phyloP scores from a whole-genome alignment of 2,888 invertebrate genomes.

The Cylloceria caligata region DNA sequence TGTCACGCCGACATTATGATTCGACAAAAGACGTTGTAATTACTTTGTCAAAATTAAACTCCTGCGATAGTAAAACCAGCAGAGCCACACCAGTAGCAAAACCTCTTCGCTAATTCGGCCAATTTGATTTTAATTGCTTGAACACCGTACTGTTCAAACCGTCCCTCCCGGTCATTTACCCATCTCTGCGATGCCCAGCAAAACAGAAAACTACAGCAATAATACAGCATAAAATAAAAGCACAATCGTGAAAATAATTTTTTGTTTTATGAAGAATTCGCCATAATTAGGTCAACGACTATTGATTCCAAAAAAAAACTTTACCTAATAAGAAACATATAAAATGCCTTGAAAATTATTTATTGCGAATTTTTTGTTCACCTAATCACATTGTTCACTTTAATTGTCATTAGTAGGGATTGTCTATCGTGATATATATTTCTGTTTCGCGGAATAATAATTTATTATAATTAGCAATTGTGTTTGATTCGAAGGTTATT shows the following conservation, averaged over 20 bases:
- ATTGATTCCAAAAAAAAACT: neutral
- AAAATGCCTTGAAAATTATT: neutral
- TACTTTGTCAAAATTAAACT: slow-evolving; percentile 78
- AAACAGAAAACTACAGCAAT: neutral
- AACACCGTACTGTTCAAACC: slow-evolving; percentile 31
- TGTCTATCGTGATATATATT: neutral
- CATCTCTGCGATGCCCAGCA: neutral
- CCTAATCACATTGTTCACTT: neutral
- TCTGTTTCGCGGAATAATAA: neutral
- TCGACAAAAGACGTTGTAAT: slow-evolving; percentile 76
- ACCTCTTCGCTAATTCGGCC: slow-evolving; percentile 75
- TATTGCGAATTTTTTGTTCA: neutral
- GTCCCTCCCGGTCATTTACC: neutral
- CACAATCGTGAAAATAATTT: neutral
- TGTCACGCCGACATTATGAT: slow-evolving; percentile 69
- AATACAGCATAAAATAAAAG: neutral
- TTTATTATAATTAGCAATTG: too few species aligned
- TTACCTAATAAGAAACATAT: neutral
- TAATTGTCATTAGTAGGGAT: neutral
- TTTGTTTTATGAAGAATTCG: neutral
- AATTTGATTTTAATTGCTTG: slow-evolving; percentile 77
- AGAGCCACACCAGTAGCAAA: slow-evolving; percentile 54
- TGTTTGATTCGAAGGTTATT: too few species aligned
- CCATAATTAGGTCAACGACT: neutral
- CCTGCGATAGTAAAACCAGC: slow-evolving; percentile 60